phyloP scores from a whole-genome alignment of 2,888 invertebrate species.

The Macaria liturata region DNA sequence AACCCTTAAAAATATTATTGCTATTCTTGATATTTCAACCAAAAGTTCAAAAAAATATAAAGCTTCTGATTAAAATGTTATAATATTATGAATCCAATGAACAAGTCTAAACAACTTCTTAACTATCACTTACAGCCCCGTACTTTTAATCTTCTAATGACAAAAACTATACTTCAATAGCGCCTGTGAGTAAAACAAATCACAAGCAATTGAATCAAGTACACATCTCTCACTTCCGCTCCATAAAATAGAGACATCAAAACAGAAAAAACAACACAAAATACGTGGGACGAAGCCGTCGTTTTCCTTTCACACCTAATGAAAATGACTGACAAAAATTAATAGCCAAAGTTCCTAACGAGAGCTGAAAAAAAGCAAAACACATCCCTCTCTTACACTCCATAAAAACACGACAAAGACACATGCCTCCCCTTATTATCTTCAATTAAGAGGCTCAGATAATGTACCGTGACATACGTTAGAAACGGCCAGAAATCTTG shows the following conservation, averaged over 20 bases:
- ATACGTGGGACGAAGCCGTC: constrained; percentile 25
- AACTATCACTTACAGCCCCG: too few relatives aligned
- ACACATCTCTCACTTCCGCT: constrained; percentile 20
- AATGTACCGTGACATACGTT: constrained; percentile 76
- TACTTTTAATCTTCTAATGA: too few relatives aligned
- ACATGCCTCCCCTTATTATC: constrained; percentile 81
- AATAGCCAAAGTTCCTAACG: constrained; percentile 64
- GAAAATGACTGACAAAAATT: constrained; percentile 62
- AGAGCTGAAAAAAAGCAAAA: constrained; percentile 65
- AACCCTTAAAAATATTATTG: too few relatives aligned
- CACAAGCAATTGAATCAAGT: too few relatives aligned
- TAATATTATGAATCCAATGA: too few relatives aligned
- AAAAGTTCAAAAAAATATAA: too few relatives aligned
- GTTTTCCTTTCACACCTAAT: constrained; percentile 37
- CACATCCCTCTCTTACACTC: constrained; percentile 71
- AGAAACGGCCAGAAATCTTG: constrained; percentile 49
- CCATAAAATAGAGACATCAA: constrained; percentile 24
- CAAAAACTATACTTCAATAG: too few relatives aligned
- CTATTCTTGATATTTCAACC: too few relatives aligned
- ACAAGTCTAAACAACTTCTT: too few relatives aligned
- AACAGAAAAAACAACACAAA: constrained; percentile 30
- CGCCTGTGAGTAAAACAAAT: too few relatives aligned
- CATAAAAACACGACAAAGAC: constrained; percentile 81
- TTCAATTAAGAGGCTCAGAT: constrained; percentile 81
- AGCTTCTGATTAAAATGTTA: too few relatives aligned